A percentile compares a stretch with the other conserved stretches of the same genome.
These are phyloP conservation scores for Mormyrus proboscirostris DNA, from an alignment of 2,797 vertebrate species.

Conservation along the genomic window DNA sequence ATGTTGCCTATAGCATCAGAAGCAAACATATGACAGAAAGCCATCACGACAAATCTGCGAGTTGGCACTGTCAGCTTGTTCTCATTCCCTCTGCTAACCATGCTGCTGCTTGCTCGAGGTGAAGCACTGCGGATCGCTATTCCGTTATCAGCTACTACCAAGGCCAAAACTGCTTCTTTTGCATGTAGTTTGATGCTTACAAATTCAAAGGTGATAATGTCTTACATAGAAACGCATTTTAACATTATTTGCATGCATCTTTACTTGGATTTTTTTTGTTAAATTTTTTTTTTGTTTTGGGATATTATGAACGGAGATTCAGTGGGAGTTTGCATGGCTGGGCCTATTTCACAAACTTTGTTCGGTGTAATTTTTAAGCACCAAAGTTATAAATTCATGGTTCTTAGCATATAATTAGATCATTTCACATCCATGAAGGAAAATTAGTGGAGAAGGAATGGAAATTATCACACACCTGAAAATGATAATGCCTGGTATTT, in stretches of 20 bases:
- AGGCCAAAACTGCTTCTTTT: slow-evolving; percentile 10
- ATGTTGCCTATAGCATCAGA: not conserved
- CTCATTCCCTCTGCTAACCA: not conserved
- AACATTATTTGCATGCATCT: not conserved
- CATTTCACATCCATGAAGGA: not conserved
- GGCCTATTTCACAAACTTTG: not conserved
- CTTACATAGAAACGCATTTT: not conserved
- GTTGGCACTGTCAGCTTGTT: not conserved
- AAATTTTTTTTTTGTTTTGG: not conserved
- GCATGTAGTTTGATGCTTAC: not conserved
- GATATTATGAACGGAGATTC: not conserved
- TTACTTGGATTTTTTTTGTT: not conserved
- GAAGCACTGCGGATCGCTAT: slow-evolving; percentile 41
- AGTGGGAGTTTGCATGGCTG: not conserved
- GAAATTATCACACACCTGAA: not conserved
- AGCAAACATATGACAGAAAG: not conserved
- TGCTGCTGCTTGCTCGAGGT: slow-evolving; percentile 34
- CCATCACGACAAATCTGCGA: not conserved
- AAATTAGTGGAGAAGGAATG: not conserved
- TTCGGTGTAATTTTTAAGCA: not conserved
- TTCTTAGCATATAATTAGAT: not conserved
- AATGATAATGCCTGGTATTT: not conserved
- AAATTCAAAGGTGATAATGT: not conserved
- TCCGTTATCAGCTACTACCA: slow-evolving; percentile 24
- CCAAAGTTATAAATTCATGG: not conserved